Evolutionary conservation across 2,113 vertebrate species (phyloP).

Genomic region (Vulpes lagopus): DNA sequence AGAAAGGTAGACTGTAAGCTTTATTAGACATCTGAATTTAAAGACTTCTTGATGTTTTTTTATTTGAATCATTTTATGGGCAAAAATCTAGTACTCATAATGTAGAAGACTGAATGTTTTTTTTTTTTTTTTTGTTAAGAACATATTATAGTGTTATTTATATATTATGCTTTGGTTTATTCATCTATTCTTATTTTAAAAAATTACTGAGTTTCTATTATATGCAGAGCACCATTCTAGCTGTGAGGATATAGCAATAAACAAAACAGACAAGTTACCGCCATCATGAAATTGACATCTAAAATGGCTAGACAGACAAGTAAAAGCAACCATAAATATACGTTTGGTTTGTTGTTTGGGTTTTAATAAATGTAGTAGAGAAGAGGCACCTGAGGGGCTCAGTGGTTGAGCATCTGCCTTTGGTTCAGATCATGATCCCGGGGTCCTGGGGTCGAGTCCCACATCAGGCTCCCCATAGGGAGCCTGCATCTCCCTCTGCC

Average conservation of each 20-base stretch:
- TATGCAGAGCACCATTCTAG: background rate
- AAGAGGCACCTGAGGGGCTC: no score
- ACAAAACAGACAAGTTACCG: background rate
- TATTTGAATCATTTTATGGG: background rate
- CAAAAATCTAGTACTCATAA: conserved; percentile 26
- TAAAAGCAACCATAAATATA: background rate
- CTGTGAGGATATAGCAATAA: background rate
- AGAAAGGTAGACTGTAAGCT: background rate
- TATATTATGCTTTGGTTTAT: conserved; percentile 62
- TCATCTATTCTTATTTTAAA: background rate
- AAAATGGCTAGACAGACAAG: background rate
- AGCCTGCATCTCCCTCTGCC: no score
- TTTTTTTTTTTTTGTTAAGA: background rate
- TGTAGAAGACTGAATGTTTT: background rate
- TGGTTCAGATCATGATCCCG: no score
- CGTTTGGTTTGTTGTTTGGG: background rate
- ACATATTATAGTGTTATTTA: conserved; percentile 54
- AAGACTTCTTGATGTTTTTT: background rate
- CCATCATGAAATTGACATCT: background rate
- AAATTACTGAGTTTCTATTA: background rate
- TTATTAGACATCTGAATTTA: background rate
- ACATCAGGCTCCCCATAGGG: no score
- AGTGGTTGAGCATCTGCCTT: no score
- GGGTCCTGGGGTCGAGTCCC: no score
- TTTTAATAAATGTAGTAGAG: background rate